These are phyloP conservation scores for Scalopus aquaticus DNA, from an alignment of 2,113 vertebrate species.

Conservation along the genomic window DNA sequence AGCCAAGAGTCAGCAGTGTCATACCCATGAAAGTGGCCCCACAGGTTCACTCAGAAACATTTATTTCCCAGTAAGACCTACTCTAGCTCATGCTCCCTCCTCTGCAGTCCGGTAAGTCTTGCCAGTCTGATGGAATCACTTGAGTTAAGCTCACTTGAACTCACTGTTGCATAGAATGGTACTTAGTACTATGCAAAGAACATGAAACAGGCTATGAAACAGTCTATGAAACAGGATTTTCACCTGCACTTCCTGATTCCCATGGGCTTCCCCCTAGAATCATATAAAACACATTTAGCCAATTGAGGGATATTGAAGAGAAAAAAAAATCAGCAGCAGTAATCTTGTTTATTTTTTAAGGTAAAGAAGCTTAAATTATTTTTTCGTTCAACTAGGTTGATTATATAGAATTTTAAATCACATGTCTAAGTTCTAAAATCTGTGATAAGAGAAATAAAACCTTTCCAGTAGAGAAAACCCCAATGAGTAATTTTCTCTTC, in stretches of 20 bases:
- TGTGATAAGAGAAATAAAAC: conserved; percentile 43
- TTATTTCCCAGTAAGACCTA: neutral
- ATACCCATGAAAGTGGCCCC: neutral
- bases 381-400: conserved; percentile 28
- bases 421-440: conserved; percentile 58
- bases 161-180: neutral
- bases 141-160: conserved; percentile 18
- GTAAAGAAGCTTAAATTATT: conserved; percentile 47
- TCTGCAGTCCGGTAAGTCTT: neutral
- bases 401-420: conserved; percentile 49
- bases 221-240: neutral
- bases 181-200: neutral
- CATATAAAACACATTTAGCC: neutral
- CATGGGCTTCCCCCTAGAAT: neutral
- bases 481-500: conserved; percentile 23
- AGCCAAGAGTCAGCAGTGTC: neutral
- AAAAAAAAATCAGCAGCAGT: conserved; percentile 4
- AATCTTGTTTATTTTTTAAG: conserved; percentile 63
- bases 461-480: conserved; percentile 35
- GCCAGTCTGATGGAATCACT: neutral
- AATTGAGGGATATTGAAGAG: neutral
- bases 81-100: neutral
- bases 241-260: neutral
- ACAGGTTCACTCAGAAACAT: neutral
- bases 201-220: neutral